Conservation (phyloP, 1,140 invertebrate genomes). For the Pentalonia nigronervosa region DNA sequence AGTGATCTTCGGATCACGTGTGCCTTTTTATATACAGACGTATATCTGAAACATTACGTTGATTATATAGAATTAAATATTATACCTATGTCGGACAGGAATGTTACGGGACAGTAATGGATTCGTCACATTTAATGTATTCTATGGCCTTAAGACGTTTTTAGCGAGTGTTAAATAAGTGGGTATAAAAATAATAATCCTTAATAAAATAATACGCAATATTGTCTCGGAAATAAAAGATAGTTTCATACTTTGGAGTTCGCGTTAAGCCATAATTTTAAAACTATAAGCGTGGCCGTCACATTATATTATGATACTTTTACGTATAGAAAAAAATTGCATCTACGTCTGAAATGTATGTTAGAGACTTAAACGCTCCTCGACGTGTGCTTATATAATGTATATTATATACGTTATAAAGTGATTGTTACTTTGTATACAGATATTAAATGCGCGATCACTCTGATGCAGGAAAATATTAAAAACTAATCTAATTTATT, state of each 20-base stretch:
- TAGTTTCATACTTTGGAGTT: not conserved
- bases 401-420: not conserved
- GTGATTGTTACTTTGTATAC: not conserved
- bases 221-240: not conserved
- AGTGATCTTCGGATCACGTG: constrained; percentile 24
- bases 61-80: constrained; percentile 30
- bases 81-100: not conserved
- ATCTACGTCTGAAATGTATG: not conserved
- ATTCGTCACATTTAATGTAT: constrained; percentile 48
- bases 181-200: constrained; percentile 15
- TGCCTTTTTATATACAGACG: too few species aligned
- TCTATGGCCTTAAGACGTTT: constrained; percentile 9
- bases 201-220: not conserved
- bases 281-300: not conserved
- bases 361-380: not conserved
- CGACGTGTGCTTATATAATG: not conserved
- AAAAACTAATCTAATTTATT: constrained; percentile 4
- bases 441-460: not conserved
- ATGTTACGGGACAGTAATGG: constrained; percentile 30
- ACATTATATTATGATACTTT: not conserved
- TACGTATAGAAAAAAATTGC: not conserved
- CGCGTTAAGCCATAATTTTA: not conserved
- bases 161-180: constrained; percentile 33
- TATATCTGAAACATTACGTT: not conserved
- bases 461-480: not conserved